Conservation (phyloP, 2,797 vertebrate species). For the Kryptopterus vitreolus region DNA sequence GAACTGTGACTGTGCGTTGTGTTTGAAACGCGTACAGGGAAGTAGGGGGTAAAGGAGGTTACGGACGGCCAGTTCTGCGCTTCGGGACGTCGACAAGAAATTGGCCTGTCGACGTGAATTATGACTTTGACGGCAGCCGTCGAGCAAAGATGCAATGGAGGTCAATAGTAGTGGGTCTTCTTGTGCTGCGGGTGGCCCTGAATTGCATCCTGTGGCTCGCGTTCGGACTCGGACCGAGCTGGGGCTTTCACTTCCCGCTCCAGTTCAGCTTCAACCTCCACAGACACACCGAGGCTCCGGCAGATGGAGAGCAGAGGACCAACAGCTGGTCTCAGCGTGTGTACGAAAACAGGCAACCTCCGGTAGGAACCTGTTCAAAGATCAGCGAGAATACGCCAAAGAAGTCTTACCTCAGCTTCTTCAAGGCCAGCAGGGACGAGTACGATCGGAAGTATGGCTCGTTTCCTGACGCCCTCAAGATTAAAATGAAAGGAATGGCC, state of each 20-base stretch:
- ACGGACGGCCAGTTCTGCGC: background rate
- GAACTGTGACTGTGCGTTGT: slow-evolving; percentile 62
- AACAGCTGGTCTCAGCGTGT: slow-evolving; percentile 68
- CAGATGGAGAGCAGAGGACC: slow-evolving; percentile 32
- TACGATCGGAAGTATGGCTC: slow-evolving; percentile 86
- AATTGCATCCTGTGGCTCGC: slow-evolving; percentile 83
- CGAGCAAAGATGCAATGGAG: slow-evolving; percentile 92
- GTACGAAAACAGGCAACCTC: slow-evolving; percentile 32
- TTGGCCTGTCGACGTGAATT: slow-evolving; percentile 62
- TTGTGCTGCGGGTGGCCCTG: slow-evolving; percentile 85
- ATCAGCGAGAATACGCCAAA: slow-evolving; percentile 57
- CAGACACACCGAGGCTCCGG: slow-evolving; percentile 64
- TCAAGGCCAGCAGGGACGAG: slow-evolving; percentile 79
- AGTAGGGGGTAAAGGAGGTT: no score
- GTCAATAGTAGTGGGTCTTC: slow-evolving; percentile 87
- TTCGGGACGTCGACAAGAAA: background rate
- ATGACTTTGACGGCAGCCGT: slow-evolving; percentile 71
- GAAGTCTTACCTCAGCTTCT: slow-evolving; percentile 76
- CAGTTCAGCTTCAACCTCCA: slow-evolving; percentile 71
- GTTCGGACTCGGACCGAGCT: slow-evolving; percentile 82
- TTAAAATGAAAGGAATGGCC: slow-evolving; percentile 85
- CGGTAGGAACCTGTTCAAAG: slow-evolving; percentile 53
- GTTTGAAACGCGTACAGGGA: slow-evolving; percentile 33
- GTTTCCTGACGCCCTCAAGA: slow-evolving; percentile 82
- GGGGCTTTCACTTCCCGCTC: slow-evolving; percentile 82